Evolutionary conservation across 2,888 invertebrate species (phyloP).

Genomic region (Trichopria drosophilae): DNA sequence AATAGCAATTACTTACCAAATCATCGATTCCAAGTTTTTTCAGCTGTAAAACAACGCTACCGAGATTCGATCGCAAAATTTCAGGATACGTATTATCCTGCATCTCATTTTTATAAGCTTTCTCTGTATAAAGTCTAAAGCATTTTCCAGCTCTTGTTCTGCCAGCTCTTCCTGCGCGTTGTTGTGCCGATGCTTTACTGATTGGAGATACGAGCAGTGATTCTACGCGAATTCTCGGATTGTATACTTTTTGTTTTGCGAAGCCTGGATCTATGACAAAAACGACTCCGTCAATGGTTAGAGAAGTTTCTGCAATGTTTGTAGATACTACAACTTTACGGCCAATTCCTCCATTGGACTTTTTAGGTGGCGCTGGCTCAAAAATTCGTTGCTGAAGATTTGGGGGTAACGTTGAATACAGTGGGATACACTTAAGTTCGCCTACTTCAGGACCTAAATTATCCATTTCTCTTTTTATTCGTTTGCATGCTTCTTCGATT

Average conservation of each 20-base stretch:
- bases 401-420: constrained; percentile 97
- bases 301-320: constrained; percentile 98
- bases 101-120: constrained; percentile 96
- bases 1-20: constrained; percentile 62
- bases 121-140: constrained; percentile 93
- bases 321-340: constrained; percentile 96
- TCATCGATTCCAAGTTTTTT: constrained; percentile 99
- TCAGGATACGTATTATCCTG: constrained; percentile 99
- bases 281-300: constrained; percentile 99
- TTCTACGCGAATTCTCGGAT: constrained; percentile 90
- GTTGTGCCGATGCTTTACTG: constrained; percentile 98
- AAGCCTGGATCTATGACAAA: constrained; percentile 99
- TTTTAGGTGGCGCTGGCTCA: constrained; percentile 91
- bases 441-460: constrained; percentile 96
- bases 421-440: constrained; percentile 95
- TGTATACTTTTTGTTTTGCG: constrained; percentile 96
- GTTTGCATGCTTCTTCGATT: constrained; percentile 98
- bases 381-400: constrained; percentile 97
- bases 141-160: constrained; percentile 98
- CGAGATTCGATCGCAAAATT: constrained; percentile 89
- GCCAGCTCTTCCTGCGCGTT: constrained; percentile 96
- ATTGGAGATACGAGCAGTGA: constrained; percentile 97
- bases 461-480: constrained; percentile 94
- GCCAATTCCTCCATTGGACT: constrained; percentile 86
- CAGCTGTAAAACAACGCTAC: constrained; percentile 96